Evolutionary conservation across 2,888 invertebrate species (phyloP).

Genomic region (Aleiodes alternator): DNA sequence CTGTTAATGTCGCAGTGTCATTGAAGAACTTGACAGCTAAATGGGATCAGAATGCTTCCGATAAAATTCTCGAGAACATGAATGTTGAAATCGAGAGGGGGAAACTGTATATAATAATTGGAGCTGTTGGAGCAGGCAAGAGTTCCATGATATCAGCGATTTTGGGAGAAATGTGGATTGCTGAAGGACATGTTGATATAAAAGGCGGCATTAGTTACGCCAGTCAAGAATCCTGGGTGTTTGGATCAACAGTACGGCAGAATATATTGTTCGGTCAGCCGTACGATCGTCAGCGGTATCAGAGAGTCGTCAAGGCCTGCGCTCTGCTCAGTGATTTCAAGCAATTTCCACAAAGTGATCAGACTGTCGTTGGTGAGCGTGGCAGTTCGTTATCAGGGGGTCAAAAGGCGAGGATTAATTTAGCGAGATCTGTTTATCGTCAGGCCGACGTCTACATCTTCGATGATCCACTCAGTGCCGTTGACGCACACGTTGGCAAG

Average conservation of each 20-base stretch:
- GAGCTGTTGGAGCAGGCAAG: conserved; percentile 87
- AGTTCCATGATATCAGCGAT: conserved; percentile 83
- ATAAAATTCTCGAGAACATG: conserved; percentile 77
- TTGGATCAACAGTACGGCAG: conserved; percentile 85
- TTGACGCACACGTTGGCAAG: conserved; percentile 84
- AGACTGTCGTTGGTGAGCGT: conserved; percentile 84
- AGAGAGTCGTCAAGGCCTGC: conserved; percentile 73
- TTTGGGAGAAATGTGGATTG: conserved; percentile 83
- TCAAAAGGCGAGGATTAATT: conserved; percentile 83
- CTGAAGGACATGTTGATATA: conserved; percentile 79
- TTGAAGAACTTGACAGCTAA: conserved; percentile 72
- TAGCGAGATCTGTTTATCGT: conserved; percentile 79
- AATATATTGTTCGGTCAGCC: conserved; percentile 90
- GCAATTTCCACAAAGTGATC: conserved; percentile 83
- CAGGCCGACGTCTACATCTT: conserved; percentile 83
- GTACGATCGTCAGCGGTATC: conserved; percentile 79
- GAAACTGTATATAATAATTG: conserved; percentile 83
- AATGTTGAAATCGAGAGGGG: conserved; percentile 78
- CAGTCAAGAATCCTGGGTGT: conserved; percentile 91
- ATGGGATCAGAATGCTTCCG: conserved; percentile 77
- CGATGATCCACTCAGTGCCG: conserved; percentile 87
- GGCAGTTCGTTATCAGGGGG: conserved; percentile 85
- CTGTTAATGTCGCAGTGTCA: conserved; percentile 54
- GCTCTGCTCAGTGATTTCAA: conserved; percentile 75
- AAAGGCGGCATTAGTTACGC: conserved; percentile 84